Percentiles rank a stretch among this genome's conserved stretches.
phyloP scores from a whole-genome alignment of 2,113 vertebrate species.

The Sceloporus undulatus region DNA sequence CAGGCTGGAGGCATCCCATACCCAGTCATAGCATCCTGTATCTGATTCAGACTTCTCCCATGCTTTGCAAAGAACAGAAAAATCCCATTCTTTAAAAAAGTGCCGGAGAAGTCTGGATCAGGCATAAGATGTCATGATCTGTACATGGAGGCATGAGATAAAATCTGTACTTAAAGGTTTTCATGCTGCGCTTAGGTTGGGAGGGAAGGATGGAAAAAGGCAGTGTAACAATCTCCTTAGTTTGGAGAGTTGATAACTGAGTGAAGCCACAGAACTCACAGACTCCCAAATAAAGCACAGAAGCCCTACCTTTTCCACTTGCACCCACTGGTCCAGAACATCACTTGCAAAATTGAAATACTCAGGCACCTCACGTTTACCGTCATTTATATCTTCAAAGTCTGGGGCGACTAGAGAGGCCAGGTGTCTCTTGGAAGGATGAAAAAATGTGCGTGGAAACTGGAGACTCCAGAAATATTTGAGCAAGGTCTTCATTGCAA shows the following conservation, averaged over 20 bases:
- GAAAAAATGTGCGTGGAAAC: constrained; percentile 16
- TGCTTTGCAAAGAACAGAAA: too few species aligned
- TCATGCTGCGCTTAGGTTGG: too few species aligned
- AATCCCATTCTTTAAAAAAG: too few species aligned
- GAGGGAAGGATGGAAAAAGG: too few species aligned
- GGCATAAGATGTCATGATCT: too few species aligned
- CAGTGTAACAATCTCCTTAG: neutral
- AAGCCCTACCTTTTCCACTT: constrained; percentile 78
- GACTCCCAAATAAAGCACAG: neutral
- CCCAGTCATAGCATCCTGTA: too few species aligned
- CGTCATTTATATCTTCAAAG: constrained; percentile 75
- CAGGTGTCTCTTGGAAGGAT: constrained; percentile 28
- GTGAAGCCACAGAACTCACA: neutral
- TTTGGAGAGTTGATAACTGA: neutral
- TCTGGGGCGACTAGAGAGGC: constrained; percentile 70
- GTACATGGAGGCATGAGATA: too few species aligned
- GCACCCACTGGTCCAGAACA: constrained; percentile 80
- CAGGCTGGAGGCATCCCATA: too few species aligned
- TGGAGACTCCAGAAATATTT: neutral
- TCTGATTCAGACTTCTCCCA: too few species aligned
- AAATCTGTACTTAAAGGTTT: too few species aligned
- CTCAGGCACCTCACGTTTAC: constrained; percentile 71
- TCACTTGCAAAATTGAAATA: constrained; percentile 87
- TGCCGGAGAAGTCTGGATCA: too few species aligned
- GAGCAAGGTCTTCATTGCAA: constrained; percentile 54